A percentile compares a stretch with the other conserved stretches of the same genome.
Evolutionary conservation across 1,140 invertebrate species (phyloP).

Genomic region (Spodoptera frugiperda): DNA sequence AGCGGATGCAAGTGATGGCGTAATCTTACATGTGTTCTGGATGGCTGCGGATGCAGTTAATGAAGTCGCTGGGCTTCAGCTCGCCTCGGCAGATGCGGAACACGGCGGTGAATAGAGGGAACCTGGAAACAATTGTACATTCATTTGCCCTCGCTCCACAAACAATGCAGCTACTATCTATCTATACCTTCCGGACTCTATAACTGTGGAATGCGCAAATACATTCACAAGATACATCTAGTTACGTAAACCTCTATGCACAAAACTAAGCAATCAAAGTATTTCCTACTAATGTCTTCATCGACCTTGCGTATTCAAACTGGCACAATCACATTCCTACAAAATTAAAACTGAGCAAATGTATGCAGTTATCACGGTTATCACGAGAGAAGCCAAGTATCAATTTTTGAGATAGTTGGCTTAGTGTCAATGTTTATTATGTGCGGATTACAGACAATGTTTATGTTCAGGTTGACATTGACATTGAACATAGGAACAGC

Average conservation of each 20-base stretch:
- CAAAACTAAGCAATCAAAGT: no score
- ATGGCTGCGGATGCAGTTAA: conserved; percentile 96
- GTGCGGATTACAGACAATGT: conserved; percentile 4
- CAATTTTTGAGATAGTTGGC: conserved; percentile 37
- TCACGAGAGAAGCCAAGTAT: conserved; percentile 16
- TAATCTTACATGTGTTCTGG: conserved; percentile 97
- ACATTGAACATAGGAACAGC: background rate
- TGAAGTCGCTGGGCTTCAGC: conserved; percentile 92
- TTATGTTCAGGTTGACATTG: conserved; percentile 42
- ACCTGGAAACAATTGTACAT: conserved; percentile 87
- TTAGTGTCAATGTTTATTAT: conserved; percentile 31
- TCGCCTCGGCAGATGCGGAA: conserved; percentile 96
- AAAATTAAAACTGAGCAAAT: conserved; percentile 14
- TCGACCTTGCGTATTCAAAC: background rate
- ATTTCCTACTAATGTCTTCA: background rate
- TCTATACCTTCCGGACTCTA: background rate
- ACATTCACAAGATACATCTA: no score
- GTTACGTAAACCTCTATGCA: no score
- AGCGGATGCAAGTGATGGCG: conserved; percentile 52
- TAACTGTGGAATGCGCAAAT: no score
- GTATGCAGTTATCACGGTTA: conserved; percentile 26
- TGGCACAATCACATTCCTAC: conserved; percentile 14
- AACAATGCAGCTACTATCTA: background rate
- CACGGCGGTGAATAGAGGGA: conserved; percentile 97
- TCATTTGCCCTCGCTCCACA: background rate